Evolutionary conservation across 2,113 vertebrate genomes (phyloP).

Genomic region (Maccullochella peelii): DNA sequence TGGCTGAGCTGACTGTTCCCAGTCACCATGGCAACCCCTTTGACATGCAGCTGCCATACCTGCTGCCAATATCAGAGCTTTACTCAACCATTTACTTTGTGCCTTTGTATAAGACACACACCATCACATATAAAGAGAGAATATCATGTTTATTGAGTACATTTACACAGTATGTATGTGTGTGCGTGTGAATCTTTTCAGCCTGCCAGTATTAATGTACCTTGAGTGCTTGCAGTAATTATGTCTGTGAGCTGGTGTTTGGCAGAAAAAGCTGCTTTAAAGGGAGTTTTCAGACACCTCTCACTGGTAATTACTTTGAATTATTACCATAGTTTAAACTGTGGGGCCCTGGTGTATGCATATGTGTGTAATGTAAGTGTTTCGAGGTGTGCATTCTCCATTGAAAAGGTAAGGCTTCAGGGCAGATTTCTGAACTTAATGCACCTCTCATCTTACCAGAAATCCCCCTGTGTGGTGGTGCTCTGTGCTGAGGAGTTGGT

Average conservation of each 20-base stretch:
- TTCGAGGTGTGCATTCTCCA: neutral
- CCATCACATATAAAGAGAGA: neutral
- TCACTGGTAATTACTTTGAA: conserved; percentile 57
- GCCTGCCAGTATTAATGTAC: conserved; percentile 33
- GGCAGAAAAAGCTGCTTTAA: conserved; percentile 57
- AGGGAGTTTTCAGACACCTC: conserved; percentile 48
- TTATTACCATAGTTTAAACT: conserved; percentile 49
- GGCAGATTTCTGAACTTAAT: conserved; percentile 41
- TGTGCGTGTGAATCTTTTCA: conserved; percentile 13
- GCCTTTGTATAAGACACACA: conserved; percentile 11
- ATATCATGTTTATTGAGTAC: neutral
- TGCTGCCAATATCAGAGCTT: conserved; percentile 66
- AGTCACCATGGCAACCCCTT: conserved; percentile 80
- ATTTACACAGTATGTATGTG: neutral
- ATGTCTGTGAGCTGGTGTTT: conserved; percentile 58
- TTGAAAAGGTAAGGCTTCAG: conserved; percentile 30
- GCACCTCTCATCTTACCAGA: neutral
- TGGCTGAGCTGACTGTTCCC: conserved; percentile 62
- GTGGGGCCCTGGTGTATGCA: neutral
- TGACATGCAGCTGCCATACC: conserved; percentile 78
- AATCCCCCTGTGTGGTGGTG: neutral
- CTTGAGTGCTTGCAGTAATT: conserved; percentile 62
- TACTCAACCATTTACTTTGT: conserved; percentile 41
- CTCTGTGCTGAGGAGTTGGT: conserved; percentile 18
- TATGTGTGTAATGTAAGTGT: conserved; percentile 5